These are phyloP conservation scores for Myotis brandtii DNA, from an alignment of 2,113 vertebrate species.

Conservation along the genomic window DNA sequence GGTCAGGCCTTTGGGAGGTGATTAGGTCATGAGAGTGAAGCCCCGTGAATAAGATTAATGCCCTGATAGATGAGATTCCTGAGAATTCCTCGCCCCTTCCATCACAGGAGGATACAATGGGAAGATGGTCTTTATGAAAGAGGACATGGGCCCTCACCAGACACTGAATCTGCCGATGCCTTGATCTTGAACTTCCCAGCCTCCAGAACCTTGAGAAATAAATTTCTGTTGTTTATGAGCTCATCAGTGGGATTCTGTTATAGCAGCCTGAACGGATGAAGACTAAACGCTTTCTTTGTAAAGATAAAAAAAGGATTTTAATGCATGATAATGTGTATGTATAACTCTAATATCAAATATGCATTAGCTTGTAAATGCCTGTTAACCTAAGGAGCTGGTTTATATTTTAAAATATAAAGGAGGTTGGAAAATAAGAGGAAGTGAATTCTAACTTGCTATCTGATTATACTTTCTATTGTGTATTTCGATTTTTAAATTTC, in stretches of 20 bases:
- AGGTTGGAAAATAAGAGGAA: conserved; percentile 12
- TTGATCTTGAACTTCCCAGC: background rate
- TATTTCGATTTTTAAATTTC: conserved; percentile 43
- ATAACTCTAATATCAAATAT: conserved; percentile 4
- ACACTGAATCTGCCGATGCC: background rate
- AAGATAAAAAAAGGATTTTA: background rate
- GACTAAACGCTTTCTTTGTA: background rate
- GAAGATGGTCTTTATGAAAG: background rate
- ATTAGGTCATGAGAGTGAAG: background rate
- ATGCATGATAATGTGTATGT: background rate
- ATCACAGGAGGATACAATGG: background rate
- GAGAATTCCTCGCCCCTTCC: background rate
- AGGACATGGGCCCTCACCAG: background rate
- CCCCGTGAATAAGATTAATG: background rate
- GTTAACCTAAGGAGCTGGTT: background rate
- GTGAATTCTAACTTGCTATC: conserved; percentile 11
- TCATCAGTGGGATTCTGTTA: background rate
- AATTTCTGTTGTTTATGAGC: background rate
- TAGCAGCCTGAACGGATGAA: background rate
- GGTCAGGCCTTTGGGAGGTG: background rate
- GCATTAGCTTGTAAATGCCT: background rate
- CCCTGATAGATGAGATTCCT: background rate
- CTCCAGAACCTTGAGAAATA: background rate
- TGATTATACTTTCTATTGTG: background rate
- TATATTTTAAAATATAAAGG: conserved; percentile 44